These are phyloP conservation scores for Patiria pectinifera DNA, from an alignment of 53 echinoderm and acorn worm species.

Conservation along the genomic window DNA sequence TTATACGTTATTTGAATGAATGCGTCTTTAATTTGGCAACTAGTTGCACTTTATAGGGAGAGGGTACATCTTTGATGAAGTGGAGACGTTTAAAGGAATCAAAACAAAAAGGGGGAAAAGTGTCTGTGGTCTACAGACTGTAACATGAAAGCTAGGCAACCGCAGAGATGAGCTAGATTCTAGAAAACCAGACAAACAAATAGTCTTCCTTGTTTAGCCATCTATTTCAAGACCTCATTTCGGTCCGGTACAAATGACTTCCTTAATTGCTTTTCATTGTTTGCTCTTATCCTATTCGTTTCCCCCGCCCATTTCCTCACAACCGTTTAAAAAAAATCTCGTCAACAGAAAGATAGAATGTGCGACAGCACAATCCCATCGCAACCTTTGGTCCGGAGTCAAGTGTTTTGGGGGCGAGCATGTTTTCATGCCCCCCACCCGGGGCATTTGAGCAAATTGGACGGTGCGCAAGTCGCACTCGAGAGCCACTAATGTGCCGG, in stretches of 20 bases:
- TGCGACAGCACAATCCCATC: not conserved
- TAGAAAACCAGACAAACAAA: not conserved
- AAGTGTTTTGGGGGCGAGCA: constrained; percentile 45
- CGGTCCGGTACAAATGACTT: constrained; percentile 34
- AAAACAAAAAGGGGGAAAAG: not conserved
- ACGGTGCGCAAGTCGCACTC: constrained; percentile 37
- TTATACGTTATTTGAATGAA: too few relatives aligned
- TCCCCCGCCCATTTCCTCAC: not conserved
- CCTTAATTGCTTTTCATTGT: constrained; percentile 5
- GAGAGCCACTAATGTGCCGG: constrained; percentile 55
- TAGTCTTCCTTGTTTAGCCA: not conserved
- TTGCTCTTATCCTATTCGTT: not conserved
- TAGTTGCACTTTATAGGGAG: not conserved
- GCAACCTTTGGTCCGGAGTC: constrained; percentile 21
- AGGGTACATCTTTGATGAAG: not conserved
- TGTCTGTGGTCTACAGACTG: not conserved
- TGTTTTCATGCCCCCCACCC: constrained; percentile 53
- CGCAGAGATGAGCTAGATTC: not conserved
- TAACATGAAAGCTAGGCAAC: not conserved
- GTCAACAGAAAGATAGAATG: constrained; percentile 1
- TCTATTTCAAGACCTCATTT: constrained; percentile 47
- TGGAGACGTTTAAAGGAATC: not conserved
- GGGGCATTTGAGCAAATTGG: constrained; percentile 61
- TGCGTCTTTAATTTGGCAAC: too few relatives aligned
- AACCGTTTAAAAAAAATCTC: not conserved